Percentiles rank a stretch among this genome's conserved stretches.
Conservation (phyloP, 2,797 vertebrate species). For the Myotis vivesi region DNA sequence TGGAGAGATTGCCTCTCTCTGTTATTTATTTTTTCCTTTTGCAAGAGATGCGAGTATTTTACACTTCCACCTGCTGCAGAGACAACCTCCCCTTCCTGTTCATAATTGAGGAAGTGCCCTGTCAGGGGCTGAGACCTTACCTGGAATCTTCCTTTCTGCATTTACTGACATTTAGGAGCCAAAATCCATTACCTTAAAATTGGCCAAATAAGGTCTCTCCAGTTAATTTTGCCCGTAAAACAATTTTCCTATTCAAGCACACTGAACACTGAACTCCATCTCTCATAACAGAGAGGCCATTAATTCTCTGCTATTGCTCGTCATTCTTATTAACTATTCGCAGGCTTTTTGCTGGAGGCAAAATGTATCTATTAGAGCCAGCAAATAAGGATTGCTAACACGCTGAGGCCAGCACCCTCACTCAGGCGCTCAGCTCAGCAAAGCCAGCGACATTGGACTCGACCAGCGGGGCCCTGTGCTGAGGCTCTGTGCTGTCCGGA, state of each 20-base stretch:
- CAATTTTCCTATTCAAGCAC: slow-evolving; percentile 68
- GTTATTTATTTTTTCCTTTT: background rate
- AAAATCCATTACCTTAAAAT: slow-evolving; percentile 71
- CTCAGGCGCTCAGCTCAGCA: slow-evolving; percentile 21
- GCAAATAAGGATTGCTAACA: slow-evolving; percentile 57
- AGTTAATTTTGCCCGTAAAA: slow-evolving; percentile 75
- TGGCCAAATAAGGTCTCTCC: slow-evolving; percentile 70
- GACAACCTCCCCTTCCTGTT: background rate
- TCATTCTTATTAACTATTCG: slow-evolving; percentile 76
- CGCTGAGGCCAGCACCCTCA: slow-evolving; percentile 64
- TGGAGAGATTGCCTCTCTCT: background rate
- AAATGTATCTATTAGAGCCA: slow-evolving; percentile 74
- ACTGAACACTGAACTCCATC: slow-evolving; percentile 66
- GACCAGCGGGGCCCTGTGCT: background rate
- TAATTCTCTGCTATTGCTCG: slow-evolving; percentile 75
- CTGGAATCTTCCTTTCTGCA: slow-evolving; percentile 27
- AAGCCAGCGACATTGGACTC: background rate
- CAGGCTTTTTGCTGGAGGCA: slow-evolving; percentile 72
- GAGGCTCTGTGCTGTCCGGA: background rate
- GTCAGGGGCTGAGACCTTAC: background rate
- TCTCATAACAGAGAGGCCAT: slow-evolving; percentile 75
- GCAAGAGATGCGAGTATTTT: background rate
- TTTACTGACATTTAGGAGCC: slow-evolving; percentile 61
- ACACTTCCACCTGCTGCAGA: background rate
- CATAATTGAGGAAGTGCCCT: background rate